Base-by-base conservation (phyloP, 2,797 vertebrate genomes). In the Coilia nasus region DNA sequence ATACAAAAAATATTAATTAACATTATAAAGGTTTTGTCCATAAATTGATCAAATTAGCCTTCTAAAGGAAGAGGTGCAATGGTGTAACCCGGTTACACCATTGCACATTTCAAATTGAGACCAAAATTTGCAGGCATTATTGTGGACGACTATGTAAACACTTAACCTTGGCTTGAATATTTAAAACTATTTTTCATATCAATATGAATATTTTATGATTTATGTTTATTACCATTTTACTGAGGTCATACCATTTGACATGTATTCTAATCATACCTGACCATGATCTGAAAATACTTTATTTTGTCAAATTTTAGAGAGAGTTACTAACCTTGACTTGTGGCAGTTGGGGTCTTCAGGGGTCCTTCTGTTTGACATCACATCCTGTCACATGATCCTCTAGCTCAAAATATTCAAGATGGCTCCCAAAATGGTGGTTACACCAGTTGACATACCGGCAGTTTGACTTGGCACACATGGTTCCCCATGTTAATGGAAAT, bases 331-430 rank as follows among this genome's bases (percentile, higher is more conserved):
- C 81, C 84, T 82, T 85, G 59, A 82, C 81, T 67, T 60, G 23
- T 82, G 44, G 80, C 84, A 85, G 84, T 85, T 85, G 56, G 78
- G 56, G 57, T 82, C 84, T 67, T 85, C 23, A 82, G 56, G 54
- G 80, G 56, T 81, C 84, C 57, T 85, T 81, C 23, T 81, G 15
- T 54, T 41, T 82, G 56, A 81, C 83, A 82, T 85, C 31, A 85
- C 56, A 28, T 85, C 41, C 81, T 85, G 56, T 82, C 81, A 82
- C 41, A 90, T 81, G 89, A 88, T 89, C 86, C 87, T 89, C 31
- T 84, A 23, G 82, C 90, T 89, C 90, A 91, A 88, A 93, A 91
- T 92, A 93, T 67, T 87, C 85, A 85, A 86, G 84, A 88, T 81
- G 84, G 75, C 71, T 78, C 71, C 21, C 12, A 62, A 83, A 83